phyloP scores from a whole-genome alignment of 2,888 invertebrate species.

The Charanyca ferruginea region DNA sequence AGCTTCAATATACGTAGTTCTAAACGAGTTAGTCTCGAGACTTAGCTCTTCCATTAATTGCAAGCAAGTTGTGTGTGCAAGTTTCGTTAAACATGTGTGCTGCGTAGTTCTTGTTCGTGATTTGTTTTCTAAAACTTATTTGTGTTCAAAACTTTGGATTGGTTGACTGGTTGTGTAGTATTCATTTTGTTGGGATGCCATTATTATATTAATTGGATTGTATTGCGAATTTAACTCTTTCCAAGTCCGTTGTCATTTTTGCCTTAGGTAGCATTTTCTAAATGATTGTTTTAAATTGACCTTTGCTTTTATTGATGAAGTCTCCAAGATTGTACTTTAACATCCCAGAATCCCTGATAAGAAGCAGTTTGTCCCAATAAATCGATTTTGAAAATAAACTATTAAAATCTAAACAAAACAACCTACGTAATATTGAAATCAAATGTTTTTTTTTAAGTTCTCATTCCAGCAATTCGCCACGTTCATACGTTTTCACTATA shows the following conservation, averaged over 20 bases:
- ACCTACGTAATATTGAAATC: background rate
- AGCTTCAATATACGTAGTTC: conserved; percentile 52
- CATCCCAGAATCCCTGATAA: background rate
- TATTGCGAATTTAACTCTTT: background rate
- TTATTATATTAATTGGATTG: background rate
- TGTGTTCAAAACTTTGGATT: conserved; percentile 16
- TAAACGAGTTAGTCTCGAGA: conserved; percentile 62
- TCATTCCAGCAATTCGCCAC: background rate
- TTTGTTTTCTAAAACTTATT: conserved; percentile 39
- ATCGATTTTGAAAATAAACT: background rate
- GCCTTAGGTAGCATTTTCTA: background rate
- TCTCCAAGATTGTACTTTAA: background rate
- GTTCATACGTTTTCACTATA: background rate
- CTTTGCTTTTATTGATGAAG: background rate
- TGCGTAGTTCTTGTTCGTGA: conserved; percentile 40
- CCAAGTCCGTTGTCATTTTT: background rate
- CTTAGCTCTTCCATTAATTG: conserved; percentile 73
- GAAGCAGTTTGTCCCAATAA: background rate
- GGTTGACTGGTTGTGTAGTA: background rate
- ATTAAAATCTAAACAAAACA: background rate
- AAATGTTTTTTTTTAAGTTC: no score
- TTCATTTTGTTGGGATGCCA: background rate
- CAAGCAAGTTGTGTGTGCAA: conserved; percentile 71
- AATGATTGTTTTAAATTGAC: background rate
- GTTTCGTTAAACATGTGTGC: conserved; percentile 62